Evolutionary conservation across 2,113 vertebrate genomes (phyloP).

Genomic region (Platichthys flesus): DNA sequence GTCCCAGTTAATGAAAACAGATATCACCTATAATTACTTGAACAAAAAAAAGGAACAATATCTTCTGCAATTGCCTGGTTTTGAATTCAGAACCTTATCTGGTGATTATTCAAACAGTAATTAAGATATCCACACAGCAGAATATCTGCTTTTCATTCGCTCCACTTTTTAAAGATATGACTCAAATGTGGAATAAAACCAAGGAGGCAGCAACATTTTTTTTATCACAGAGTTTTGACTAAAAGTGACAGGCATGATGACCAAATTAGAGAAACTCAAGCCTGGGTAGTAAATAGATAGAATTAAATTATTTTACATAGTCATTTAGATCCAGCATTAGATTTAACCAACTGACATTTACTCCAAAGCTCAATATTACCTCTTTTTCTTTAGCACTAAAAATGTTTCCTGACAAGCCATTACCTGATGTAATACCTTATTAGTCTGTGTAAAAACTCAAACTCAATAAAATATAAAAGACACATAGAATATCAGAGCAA

Average conservation of each 20-base stretch:
- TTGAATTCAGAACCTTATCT: neutral
- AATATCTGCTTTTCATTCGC: neutral
- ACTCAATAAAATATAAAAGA: neutral
- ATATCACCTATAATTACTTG: neutral
- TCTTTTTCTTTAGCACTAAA: slow-evolving; percentile 8
- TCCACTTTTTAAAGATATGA: neutral
- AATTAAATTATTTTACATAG: neutral
- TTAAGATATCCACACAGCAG: neutral
- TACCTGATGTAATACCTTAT: neutral
- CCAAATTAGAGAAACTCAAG: neutral
- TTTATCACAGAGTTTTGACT: neutral
- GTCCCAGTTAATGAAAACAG: neutral
- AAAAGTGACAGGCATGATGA: neutral
- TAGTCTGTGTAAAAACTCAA: slow-evolving; percentile 1
- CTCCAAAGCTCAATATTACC: neutral
- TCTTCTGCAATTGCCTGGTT: neutral
- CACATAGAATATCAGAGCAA: slow-evolving; percentile 4
- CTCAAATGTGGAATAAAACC: neutral
- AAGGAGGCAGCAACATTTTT: neutral
- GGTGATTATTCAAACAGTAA: neutral
- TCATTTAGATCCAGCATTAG: neutral
- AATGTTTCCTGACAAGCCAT: slow-evolving; percentile 14
- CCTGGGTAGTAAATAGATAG: neutral
- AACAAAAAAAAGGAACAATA: neutral
- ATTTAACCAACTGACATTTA: neutral